These are phyloP conservation scores for Eubucco bourcierii DNA, from an alignment of 2,113 vertebrate genomes.

Conservation along the genomic window DNA sequence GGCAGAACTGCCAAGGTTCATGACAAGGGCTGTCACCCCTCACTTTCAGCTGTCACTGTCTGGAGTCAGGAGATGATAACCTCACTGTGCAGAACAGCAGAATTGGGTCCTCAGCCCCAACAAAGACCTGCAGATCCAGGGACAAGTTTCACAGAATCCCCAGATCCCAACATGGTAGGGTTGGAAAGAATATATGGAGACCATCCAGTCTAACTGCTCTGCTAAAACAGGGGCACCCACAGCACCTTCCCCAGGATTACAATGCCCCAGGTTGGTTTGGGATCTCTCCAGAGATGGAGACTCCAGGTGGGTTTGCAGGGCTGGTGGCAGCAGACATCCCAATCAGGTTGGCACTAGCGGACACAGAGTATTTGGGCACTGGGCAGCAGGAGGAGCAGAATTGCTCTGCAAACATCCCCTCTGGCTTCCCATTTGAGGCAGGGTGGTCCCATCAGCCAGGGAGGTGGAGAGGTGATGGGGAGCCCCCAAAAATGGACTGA, in stretches of 20 bases:
- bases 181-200: background rate
- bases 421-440: background rate
- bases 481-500: accelerated
- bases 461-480: accelerated
- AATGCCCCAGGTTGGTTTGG: background rate
- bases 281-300: background rate
- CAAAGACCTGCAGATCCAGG: background rate
- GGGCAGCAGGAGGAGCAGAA: background rate
- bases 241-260: background rate
- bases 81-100: too few species aligned
- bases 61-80: accelerated
- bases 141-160: background rate
- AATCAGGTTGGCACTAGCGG: accelerated
- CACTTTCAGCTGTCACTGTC: accelerated
- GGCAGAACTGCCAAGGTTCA: background rate
- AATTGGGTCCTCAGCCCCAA: accelerated
- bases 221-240: background rate
- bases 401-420: background rate
- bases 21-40: background rate
- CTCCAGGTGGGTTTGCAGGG: background rate
- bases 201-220: too few species aligned
- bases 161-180: background rate
- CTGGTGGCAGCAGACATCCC: background rate
- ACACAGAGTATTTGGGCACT: accelerated
- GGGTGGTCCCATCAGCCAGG: background rate